Evolutionary conservation across 2,797 vertebrate genomes (phyloP).

Genomic region (Propithecus deckenii): DNA sequence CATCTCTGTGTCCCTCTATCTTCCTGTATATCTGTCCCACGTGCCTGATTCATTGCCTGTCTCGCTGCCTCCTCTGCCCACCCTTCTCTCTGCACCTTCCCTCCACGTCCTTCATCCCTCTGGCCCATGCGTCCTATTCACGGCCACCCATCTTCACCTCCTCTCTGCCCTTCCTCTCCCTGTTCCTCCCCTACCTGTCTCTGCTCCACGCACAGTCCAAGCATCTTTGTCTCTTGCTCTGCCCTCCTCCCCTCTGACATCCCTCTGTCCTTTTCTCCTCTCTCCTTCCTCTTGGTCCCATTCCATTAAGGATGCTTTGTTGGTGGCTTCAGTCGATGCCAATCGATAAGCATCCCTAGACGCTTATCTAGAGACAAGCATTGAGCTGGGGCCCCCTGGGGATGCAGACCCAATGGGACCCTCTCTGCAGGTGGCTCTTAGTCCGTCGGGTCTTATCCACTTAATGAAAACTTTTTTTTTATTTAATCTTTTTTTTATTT

Average conservation of each 20-base stretch:
- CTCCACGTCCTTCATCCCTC: neutral
- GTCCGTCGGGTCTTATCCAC: neutral
- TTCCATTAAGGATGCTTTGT: neutral
- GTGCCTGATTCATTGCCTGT: neutral
- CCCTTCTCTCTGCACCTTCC: neutral
- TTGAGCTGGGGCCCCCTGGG: neutral
- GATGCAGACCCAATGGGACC: neutral
- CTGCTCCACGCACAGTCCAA: neutral
- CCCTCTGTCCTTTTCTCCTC: neutral
- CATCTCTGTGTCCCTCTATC: neutral
- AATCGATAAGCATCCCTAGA: neutral
- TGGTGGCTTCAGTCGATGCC: neutral
- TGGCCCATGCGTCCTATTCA: neutral
- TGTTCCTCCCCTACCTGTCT: neutral
- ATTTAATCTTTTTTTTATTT: neutral
- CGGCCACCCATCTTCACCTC: accelerated
- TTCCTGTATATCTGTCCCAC: neutral
- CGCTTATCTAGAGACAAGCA: too few relatives aligned
- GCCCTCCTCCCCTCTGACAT: neutral
- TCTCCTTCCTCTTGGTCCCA: neutral
- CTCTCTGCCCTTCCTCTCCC: neutral
- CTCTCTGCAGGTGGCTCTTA: neutral
- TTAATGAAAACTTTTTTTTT: neutral
- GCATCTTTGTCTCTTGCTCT: neutral
- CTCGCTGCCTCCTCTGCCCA: neutral